Evolutionary conservation across 2,797 vertebrate species (phyloP).

Genomic region (Acipenser oxyrinchus): DNA sequence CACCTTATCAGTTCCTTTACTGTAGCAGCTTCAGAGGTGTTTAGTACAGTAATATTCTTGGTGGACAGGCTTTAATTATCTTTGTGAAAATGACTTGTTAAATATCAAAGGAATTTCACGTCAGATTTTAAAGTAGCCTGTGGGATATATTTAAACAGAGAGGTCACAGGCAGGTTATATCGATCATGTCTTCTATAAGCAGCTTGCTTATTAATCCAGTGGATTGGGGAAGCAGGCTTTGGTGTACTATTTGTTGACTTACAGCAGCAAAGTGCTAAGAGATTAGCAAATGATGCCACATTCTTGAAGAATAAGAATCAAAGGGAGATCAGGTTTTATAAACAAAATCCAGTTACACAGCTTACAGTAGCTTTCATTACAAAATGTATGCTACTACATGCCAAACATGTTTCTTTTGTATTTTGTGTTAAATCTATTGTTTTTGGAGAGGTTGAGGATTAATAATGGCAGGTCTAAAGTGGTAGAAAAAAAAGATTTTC

Average conservation of each 20-base stretch:
- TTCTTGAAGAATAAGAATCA: conserved; percentile 17
- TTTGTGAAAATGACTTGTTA: conserved; percentile 36
- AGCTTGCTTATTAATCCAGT: not conserved
- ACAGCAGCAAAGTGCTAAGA: conserved; percentile 11
- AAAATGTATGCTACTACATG: too few relatives aligned
- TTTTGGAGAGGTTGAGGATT: too few relatives aligned
- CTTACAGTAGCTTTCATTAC: too few relatives aligned
- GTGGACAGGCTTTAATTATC: conserved; percentile 31
- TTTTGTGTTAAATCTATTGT: too few relatives aligned
- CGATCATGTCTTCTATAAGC: conserved; percentile 5
- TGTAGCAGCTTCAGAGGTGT: too few relatives aligned
- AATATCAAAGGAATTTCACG: conserved; percentile 58
- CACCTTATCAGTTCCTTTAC: too few relatives aligned
- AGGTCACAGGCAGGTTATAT: conserved; percentile 21
- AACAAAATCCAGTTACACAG: not conserved
- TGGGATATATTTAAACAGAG: conserved; percentile 29
- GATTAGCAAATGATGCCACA: conserved; percentile 22
- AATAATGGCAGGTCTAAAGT: too few relatives aligned
- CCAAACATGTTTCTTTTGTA: too few relatives aligned
- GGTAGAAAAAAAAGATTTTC: too few relatives aligned
- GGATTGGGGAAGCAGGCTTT: not conserved
- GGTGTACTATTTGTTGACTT: not conserved
- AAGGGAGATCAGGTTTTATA: conserved; percentile 17
- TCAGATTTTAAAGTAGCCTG: conserved; percentile 33
- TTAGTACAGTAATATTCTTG: too few relatives aligned